Evolutionary conservation across 2,797 vertebrate species (phyloP).

Genomic region (Microchirus variegatus): DNA sequence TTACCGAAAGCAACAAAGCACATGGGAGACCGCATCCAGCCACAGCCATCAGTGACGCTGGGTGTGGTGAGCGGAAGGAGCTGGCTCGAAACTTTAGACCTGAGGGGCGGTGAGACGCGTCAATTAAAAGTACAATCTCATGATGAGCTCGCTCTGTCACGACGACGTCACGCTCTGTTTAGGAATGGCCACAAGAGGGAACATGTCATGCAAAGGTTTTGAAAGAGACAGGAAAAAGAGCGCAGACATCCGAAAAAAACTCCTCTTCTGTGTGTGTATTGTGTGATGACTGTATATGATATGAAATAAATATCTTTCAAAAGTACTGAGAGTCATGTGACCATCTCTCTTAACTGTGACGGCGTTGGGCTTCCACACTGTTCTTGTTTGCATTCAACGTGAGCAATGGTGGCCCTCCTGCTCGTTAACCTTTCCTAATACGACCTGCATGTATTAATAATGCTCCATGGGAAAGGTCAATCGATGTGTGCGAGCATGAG

Average conservation of each 20-base stretch:
- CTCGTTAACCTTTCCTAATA: constrained; percentile 85
- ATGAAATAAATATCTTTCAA: constrained; percentile 12
- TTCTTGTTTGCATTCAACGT: constrained; percentile 70
- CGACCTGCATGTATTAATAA: constrained; percentile 82
- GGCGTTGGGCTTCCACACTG: constrained; percentile 20
- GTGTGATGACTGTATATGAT: constrained; percentile 4
- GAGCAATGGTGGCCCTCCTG: constrained; percentile 60
- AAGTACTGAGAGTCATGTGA: constrained; percentile 16
- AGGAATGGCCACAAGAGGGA: neutral
- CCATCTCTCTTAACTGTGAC: constrained; percentile 17
- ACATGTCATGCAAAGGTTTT: neutral
- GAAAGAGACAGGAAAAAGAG: neutral
- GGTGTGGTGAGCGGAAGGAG: constrained; percentile 2
- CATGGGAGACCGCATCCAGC: constrained; percentile 10
- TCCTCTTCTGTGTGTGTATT: neutral
- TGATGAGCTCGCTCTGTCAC: neutral
- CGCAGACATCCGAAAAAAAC: neutral
- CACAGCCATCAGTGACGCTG: constrained; percentile 8
- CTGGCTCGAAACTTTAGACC: neutral
- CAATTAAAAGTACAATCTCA: neutral
- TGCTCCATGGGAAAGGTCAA: constrained; percentile 80
- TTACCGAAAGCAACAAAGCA: constrained; percentile 7
- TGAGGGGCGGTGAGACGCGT: neutral
- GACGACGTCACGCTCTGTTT: neutral
- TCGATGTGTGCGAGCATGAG: constrained; percentile 56